A percentile compares a stretch with the other conserved stretches of the same genome.
phyloP scores from a whole-genome alignment of 2,888 invertebrate species.

The Dolichomitus sp. region DNA sequence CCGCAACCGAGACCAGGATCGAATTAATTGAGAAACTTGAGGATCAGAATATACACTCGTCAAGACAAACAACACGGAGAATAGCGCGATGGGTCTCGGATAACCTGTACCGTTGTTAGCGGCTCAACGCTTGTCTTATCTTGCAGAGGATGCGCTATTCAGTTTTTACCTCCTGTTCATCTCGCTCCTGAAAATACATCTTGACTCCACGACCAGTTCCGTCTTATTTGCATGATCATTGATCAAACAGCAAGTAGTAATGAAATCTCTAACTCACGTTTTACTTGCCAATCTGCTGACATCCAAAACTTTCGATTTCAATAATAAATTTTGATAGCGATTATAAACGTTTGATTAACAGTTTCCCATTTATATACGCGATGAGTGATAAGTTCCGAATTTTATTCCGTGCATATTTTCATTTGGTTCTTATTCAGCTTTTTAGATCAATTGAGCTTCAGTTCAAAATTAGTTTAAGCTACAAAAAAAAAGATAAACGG shows the following conservation, averaged over 20 bases:
- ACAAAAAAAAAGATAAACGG: background rate
- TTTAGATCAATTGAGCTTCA: background rate
- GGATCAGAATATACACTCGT: conserved; percentile 77
- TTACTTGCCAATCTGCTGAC: background rate
- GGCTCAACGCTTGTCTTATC: conserved; percentile 16
- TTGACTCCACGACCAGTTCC: background rate
- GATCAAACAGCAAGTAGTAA: background rate
- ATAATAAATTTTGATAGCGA: background rate
- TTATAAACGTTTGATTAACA: background rate
- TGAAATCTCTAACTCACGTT: background rate
- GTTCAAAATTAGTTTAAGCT: no score
- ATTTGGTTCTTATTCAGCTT: background rate
- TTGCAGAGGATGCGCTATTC: conserved; percentile 16
- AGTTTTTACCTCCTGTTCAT: conserved; percentile 55
- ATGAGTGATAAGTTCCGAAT: background rate
- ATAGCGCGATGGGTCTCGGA: conserved; percentile 28
- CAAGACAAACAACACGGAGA: conserved; percentile 73
- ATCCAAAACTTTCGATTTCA: background rate
- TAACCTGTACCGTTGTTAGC: conserved; percentile 57
- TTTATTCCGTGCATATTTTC: background rate
- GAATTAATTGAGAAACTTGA: conserved; percentile 82
- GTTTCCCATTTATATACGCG: background rate
- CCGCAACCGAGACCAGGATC: conserved; percentile 66
- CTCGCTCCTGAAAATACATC: conserved; percentile 27
- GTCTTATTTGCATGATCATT: background rate